These are phyloP conservation scores for Galeruca laticollis DNA, from an alignment of 2,888 invertebrate species.

Conservation along the genomic window DNA sequence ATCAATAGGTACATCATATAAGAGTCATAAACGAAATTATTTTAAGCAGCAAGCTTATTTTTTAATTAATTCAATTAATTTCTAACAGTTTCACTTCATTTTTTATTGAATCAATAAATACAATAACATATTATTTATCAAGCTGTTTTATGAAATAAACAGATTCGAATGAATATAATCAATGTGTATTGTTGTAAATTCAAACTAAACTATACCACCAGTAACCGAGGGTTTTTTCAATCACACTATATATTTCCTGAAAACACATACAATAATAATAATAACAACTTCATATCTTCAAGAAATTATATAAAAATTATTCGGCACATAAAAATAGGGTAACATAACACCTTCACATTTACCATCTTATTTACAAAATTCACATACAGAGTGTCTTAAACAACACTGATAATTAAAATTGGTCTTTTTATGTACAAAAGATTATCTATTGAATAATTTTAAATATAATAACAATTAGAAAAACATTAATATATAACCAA, in stretches of 20 bases:
- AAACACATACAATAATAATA: constrained; percentile 23
- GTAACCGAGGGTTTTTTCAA: background rate
- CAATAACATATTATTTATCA: background rate
- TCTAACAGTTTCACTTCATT: background rate
- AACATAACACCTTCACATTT: constrained; percentile 35
- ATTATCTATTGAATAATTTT: too few species aligned
- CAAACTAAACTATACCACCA: background rate
- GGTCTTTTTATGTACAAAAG: background rate
- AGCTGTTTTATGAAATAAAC: constrained; percentile 13
- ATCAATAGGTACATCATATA: too few species aligned
- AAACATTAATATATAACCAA: too few species aligned
- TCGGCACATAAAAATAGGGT: constrained; percentile 35
- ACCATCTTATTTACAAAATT: constrained; percentile 35
- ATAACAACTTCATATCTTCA: constrained; percentile 34
- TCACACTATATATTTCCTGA: background rate
- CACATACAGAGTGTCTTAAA: constrained; percentile 14
- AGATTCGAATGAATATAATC: background rate
- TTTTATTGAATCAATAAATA: background rate
- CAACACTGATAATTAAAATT: background rate
- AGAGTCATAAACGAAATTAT: background rate
- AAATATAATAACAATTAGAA: too few species aligned
- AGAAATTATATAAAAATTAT: constrained; percentile 28
- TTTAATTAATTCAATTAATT: background rate
- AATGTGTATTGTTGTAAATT: background rate
- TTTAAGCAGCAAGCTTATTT: background rate